These are phyloP conservation scores for Meliscaeva auricollis DNA, from an alignment of 2,888 invertebrate species.

Conservation along the genomic window DNA sequence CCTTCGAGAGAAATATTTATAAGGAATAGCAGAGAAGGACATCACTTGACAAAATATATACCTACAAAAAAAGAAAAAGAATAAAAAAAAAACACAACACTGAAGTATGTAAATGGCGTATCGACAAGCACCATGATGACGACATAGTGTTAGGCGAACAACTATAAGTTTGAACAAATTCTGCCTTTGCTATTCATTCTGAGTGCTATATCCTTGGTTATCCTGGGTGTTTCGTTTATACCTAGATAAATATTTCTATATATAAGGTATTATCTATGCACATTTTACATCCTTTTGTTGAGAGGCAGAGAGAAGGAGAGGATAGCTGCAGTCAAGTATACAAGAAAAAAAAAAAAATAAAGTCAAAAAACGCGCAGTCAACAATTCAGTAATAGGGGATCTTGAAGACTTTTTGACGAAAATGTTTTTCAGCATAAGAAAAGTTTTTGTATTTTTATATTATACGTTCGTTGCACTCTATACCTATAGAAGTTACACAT, in stretches of 20 bases:
- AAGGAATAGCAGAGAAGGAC: constrained; percentile 20
- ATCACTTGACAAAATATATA: constrained; percentile 9
- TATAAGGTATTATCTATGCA: not conserved
- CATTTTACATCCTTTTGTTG: constrained; percentile 36
- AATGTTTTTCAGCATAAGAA: constrained; percentile 64
- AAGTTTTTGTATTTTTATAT: constrained; percentile 1
- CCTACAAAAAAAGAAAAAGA: not conserved
- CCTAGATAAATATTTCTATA: not conserved
- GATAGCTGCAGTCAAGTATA: constrained; percentile 35
- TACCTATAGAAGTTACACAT: too few species aligned
- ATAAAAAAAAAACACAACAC: constrained; percentile 13
- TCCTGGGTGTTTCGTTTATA: constrained; percentile 40
- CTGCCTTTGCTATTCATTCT: constrained; percentile 27
- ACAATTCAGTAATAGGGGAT: constrained; percentile 29
- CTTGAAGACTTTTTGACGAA: constrained; percentile 62
- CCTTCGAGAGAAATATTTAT: constrained; percentile 1
- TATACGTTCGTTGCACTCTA: constrained; percentile 45
- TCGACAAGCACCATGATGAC: constrained; percentile 54
- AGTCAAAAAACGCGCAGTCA: constrained; percentile 35
- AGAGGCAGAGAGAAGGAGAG: constrained; percentile 16
- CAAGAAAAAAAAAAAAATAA: not conserved
- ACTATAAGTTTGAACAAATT: constrained; percentile 48
- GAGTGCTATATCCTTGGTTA: constrained; percentile 55
- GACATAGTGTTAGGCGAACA: constrained; percentile 50
- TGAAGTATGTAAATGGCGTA: constrained; percentile 55